Evolutionary conservation across 2,113 vertebrate genomes (phyloP).

Genomic region (Isurus oxyrinchus): DNA sequence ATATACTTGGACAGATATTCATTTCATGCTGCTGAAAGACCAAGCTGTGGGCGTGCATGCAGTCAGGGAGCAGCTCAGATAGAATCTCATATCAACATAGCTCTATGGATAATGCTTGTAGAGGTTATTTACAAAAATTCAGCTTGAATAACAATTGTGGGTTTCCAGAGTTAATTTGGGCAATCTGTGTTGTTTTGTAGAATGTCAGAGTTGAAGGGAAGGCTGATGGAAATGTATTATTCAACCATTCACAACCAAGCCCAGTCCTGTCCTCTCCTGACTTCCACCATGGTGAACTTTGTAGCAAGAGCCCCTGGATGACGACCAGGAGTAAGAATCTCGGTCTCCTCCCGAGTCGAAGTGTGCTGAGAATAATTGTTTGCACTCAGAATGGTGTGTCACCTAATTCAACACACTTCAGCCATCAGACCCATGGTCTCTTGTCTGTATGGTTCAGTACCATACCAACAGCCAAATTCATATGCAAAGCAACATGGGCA

Average conservation of each 20-base stretch:
- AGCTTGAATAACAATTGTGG: not conserved
- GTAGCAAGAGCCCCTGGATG: not conserved
- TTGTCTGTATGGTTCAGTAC: not conserved
- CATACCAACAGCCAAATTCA: not conserved
- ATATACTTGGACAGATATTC: not conserved
- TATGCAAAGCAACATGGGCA: not conserved
- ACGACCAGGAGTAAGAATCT: not conserved
- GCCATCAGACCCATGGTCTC: not conserved
- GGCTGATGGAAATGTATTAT: not conserved
- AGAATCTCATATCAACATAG: not conserved
- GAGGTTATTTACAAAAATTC: not conserved
- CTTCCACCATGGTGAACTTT: not conserved
- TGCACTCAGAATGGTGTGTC: not conserved
- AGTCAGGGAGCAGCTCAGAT: not conserved
- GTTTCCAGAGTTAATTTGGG: not conserved
- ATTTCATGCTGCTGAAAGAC: not conserved
- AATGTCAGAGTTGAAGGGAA: not conserved
- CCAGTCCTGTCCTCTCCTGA: not conserved
- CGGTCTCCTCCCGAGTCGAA: not conserved
- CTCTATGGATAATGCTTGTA: not conserved
- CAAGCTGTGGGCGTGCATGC: not conserved
- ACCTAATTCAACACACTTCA: not conserved
- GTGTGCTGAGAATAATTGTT: not conserved
- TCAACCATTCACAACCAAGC: not conserved
- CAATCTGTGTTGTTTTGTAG: not conserved